phyloP scores from a whole-genome alignment of 2,888 invertebrate genomes.

The Stenodema calcarata region DNA sequence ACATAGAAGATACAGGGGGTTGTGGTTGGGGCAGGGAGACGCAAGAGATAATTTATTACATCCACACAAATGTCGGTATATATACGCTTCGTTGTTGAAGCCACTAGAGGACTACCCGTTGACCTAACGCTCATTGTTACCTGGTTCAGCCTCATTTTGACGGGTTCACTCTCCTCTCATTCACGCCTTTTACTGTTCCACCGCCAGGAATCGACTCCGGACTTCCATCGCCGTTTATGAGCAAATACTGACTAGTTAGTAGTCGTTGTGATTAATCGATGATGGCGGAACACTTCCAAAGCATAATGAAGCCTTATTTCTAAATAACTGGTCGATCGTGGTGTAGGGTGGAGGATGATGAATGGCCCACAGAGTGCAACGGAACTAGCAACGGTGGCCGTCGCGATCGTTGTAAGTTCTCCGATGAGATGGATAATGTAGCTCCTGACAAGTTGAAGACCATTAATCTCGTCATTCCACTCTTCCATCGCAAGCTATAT shows the following conservation, averaged over 20 bases:
- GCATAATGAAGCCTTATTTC: slow-evolving; percentile 5
- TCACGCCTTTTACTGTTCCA: not conserved
- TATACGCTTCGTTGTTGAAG: not conserved
- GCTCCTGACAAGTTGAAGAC: not conserved
- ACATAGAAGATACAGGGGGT: not conserved
- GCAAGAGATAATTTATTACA: not conserved
- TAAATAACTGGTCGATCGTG: not conserved
- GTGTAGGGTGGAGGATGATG: not conserved
- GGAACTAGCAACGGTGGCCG: not conserved
- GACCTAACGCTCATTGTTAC: not conserved
- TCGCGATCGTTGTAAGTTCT: not conserved
- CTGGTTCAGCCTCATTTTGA: slow-evolving; percentile 9
- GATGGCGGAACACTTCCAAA: not conserved
- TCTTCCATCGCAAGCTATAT: not conserved
- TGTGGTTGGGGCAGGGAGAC: not conserved
- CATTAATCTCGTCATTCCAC: not conserved
- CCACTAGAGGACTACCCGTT: not conserved
- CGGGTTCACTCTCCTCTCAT: not conserved
- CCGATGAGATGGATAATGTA: not conserved
- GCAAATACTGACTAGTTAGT: not conserved
- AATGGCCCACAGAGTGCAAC: not conserved
- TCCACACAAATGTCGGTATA: slow-evolving; percentile 21
- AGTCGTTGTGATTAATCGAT: not conserved
- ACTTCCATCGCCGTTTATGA: not conserved
- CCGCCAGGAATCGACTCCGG: not conserved